A percentile compares a stretch with the other conserved stretches of the same genome.
phyloP scores from a whole-genome alignment of 2,113 vertebrate species.

The Porphyrio hochstetteri region DNA sequence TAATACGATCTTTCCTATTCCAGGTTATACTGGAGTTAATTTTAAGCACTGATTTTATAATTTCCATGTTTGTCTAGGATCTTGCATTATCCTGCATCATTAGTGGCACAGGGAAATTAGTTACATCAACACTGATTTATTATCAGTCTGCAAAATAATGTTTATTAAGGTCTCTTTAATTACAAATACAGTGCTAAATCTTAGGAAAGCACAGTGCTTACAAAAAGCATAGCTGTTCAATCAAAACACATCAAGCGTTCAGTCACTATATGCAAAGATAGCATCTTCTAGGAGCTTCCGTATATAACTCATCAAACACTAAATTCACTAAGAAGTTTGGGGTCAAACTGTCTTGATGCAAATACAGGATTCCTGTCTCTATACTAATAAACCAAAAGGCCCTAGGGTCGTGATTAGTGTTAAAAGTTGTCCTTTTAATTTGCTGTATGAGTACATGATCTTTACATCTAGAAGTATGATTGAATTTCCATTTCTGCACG shows the following conservation, averaged over 20 bases:
- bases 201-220: neutral
- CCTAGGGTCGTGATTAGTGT: neutral
- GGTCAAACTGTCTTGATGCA: neutral
- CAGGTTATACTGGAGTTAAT: neutral
- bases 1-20: neutral
- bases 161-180: slow-evolving; percentile 6
- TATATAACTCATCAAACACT: neutral
- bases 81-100: neutral
- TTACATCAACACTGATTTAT: neutral
- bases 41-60: neutral
- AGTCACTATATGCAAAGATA: neutral
- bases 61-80: neutral
- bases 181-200: neutral
- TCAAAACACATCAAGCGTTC: neutral
- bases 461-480: neutral
- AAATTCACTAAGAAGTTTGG: neutral
- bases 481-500: neutral
- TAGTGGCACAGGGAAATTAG: neutral
- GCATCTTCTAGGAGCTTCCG: neutral
- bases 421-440: neutral
- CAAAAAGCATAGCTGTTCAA: neutral
- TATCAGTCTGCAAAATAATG: neutral
- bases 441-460: neutral
- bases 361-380: neutral
- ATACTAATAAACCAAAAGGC: neutral